Evolutionary conservation across 2,888 invertebrate genomes (phyloP).

Genomic region (Atrina japonica): DNA sequence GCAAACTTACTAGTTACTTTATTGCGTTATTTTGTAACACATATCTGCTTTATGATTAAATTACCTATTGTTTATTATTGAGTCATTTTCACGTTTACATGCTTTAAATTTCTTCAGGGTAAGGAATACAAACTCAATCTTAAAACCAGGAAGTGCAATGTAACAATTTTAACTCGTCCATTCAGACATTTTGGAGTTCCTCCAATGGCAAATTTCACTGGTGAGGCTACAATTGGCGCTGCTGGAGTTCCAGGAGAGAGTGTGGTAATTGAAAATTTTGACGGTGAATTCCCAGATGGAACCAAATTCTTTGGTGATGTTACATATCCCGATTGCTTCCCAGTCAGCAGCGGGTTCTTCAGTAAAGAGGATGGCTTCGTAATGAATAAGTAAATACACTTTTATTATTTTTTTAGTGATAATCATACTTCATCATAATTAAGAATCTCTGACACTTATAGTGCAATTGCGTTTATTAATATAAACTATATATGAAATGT

Average conservation of each 20-base stretch:
- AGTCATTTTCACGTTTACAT: no score
- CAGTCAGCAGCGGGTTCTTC: slow-evolving; percentile 57
- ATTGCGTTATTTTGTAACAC: no score
- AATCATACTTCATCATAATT: background rate
- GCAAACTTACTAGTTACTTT: no score
- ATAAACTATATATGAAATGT: no score
- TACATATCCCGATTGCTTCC: slow-evolving; percentile 66
- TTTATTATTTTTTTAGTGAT: background rate
- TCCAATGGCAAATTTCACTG: slow-evolving; percentile 60
- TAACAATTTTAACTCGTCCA: slow-evolving; percentile 56
- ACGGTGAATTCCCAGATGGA: slow-evolving; percentile 55
- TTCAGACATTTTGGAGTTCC: slow-evolving; percentile 65
- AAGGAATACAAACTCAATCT: slow-evolving; percentile 66
- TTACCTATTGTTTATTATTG: no score
- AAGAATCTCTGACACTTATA: background rate
- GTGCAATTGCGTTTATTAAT: no score
- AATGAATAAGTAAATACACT: slow-evolving; percentile 54
- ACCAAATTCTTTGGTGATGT: slow-evolving; percentile 51
- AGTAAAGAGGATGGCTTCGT: slow-evolving; percentile 61
- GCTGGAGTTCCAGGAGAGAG: slow-evolving; percentile 62
- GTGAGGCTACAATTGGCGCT: slow-evolving; percentile 62
- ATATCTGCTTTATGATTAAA: no score
- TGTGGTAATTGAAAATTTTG: slow-evolving; percentile 58
- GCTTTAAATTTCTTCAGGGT: no score
- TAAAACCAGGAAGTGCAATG: slow-evolving; percentile 62